These are phyloP conservation scores for Panurus biarmicus DNA, from an alignment of 2,113 vertebrate species.

Conservation along the genomic window DNA sequence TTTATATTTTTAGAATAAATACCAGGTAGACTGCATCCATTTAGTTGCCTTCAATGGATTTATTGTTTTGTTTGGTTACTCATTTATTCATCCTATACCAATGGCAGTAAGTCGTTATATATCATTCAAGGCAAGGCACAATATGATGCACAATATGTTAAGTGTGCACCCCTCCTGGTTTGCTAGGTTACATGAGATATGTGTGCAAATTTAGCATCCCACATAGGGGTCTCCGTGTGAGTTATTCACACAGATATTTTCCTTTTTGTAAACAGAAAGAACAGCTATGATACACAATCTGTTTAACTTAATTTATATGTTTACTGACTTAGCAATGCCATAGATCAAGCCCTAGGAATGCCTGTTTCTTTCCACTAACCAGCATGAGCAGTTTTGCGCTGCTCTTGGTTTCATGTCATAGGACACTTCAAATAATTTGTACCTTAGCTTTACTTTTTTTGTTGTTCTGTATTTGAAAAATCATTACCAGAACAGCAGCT, in stretches of 20 bases:
- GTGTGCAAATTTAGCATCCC: not conserved
- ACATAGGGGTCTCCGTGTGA: not conserved
- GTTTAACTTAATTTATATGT: not conserved
- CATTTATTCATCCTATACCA: not conserved
- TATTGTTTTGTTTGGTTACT: not conserved
- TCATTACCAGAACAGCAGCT: not conserved
- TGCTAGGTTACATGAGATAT: not conserved
- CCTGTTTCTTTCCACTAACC: not conserved
- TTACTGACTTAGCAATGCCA: not conserved
- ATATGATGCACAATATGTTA: not conserved
- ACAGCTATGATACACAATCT: not conserved
- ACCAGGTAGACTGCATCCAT: not conserved
- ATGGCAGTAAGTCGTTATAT: not conserved
- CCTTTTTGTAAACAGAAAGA: not conserved
- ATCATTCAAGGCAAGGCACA: not conserved
- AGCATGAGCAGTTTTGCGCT: not conserved
- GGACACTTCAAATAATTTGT: not conserved
- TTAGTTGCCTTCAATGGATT: not conserved
- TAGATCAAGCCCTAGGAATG: not conserved
- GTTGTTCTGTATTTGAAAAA: not conserved
- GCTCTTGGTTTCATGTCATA: not conserved
- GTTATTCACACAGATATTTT: not conserved
- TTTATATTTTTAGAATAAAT: not conserved
- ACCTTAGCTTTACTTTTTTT: not conserved
- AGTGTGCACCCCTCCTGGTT: not conserved